Evolutionary conservation across 2,797 vertebrate species (phyloP).

Genomic region (Danio kyathit): DNA sequence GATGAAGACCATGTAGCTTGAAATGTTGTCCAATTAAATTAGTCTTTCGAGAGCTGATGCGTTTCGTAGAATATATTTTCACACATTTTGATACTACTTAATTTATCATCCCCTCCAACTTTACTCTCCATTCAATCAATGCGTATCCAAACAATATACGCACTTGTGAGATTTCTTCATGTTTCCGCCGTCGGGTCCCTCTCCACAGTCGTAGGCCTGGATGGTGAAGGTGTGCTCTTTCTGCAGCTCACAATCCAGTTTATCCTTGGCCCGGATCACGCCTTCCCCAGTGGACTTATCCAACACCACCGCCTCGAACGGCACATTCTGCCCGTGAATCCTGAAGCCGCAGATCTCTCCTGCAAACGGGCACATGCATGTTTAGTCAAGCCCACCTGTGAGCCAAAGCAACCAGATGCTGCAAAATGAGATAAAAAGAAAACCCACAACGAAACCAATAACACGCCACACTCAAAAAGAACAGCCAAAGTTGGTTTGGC

Average conservation of each 20-base stretch:
- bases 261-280: conserved; percentile 91
- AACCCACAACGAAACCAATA: conserved; percentile 66
- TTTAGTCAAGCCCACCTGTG: conserved; percentile 59
- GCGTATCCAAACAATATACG: conserved; percentile 65
- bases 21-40: no score
- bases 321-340: conserved; percentile 95
- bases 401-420: neutral
- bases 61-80: no score
- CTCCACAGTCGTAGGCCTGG: conserved; percentile 97
- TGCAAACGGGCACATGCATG: conserved; percentile 73
- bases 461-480: conserved; percentile 73
- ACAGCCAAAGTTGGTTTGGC: conserved; percentile 81
- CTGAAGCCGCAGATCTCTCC: conserved; percentile 99
- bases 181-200: conserved; percentile 89
- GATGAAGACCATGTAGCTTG: no score
- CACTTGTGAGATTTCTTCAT: conserved; percentile 98
- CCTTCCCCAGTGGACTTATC: conserved; percentile 97
- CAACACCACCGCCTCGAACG: conserved; percentile 96
- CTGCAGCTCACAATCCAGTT: conserved; percentile 96
- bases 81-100: neutral
- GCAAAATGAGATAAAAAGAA: conserved; percentile 56
- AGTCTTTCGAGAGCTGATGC: no score
- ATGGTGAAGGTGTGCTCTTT: conserved; percentile 97
- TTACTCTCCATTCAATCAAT: neutral
- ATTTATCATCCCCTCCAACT: neutral